A percentile compares a stretch with the other conserved stretches of the same genome.
phyloP scores from a whole-genome alignment of 1,140 invertebrate species.

The Neodiprion pinetum region DNA sequence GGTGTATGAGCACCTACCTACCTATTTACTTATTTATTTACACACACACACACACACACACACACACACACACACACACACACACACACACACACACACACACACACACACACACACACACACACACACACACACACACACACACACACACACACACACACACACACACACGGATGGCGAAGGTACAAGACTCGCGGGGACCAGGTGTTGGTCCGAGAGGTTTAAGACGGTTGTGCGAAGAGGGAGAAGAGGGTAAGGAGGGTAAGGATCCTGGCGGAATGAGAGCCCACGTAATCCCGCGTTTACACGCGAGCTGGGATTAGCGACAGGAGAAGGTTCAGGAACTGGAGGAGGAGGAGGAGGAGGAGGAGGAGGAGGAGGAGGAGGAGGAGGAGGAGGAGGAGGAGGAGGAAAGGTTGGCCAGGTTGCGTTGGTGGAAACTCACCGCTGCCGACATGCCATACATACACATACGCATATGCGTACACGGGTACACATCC shows the following conservation, averaged over 20 bases:
- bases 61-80: neutral
- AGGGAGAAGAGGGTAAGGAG: neutral
- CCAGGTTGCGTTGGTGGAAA: too few species aligned
- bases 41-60: neutral
- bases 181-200: neutral
- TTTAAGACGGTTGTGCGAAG: neutral
- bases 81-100: neutral
- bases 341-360: too few species aligned
- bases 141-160: neutral
- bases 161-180: neutral
- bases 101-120: neutral
- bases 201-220: neutral
- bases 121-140: neutral
- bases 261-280: neutral
- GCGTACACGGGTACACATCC: too few species aligned
- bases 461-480: too few species aligned
- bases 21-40: neutral
- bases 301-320: neutral
- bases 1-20: neutral
- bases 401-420: too few species aligned
- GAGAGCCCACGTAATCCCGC: conserved; percentile 1
- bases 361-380: too few species aligned
- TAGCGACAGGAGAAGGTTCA: neutral
- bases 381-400: too few species aligned
- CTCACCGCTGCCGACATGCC: too few species aligned